phyloP scores from a whole-genome alignment of 2,888 invertebrate genomes.

The Operophtera brumata region DNA sequence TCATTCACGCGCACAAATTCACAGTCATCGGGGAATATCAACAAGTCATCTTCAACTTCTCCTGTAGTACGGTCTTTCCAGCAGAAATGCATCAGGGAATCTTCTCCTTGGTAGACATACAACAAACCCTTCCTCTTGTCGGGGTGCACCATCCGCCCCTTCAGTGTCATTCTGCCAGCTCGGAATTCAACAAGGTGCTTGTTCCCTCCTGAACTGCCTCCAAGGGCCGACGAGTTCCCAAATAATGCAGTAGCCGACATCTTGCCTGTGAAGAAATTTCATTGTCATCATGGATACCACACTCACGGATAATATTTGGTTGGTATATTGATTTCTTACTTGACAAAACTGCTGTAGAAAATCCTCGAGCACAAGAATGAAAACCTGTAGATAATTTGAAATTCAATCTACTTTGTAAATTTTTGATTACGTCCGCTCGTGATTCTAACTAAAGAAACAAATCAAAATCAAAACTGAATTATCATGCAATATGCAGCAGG shows the following conservation, averaged over 20 bases:
- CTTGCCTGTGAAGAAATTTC: slow-evolving; percentile 24
- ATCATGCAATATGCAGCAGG: too few species aligned
- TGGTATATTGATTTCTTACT: neutral
- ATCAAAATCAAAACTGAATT: too few species aligned
- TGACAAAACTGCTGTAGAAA: neutral
- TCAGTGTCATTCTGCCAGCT: slow-evolving; percentile 97
- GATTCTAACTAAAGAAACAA: too few species aligned
- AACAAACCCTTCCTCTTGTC: slow-evolving; percentile 97
- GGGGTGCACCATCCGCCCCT: slow-evolving; percentile 95
- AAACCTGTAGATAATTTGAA: too few species aligned
- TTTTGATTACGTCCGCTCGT: too few species aligned
- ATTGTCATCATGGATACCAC: neutral
- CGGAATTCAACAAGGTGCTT: slow-evolving; percentile 97
- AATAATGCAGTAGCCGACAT: slow-evolving; percentile 87
- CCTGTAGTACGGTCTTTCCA: slow-evolving; percentile 99
- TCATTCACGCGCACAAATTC: slow-evolving; percentile 97
- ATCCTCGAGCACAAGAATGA: neutral
- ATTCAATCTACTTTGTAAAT: too few species aligned
- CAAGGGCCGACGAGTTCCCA: slow-evolving; percentile 87
- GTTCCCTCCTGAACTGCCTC: slow-evolving; percentile 89
- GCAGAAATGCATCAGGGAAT: slow-evolving; percentile 98
- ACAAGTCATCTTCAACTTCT: slow-evolving; percentile 97
- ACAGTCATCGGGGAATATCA: slow-evolving; percentile 99
- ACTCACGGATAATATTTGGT: neutral
- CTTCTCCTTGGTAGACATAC: slow-evolving; percentile 97